Percentiles rank a stretch among this genome's conserved stretches.
Conservation (phyloP, 2,113 vertebrate species). For the Peromyscus leucopus region DNA sequence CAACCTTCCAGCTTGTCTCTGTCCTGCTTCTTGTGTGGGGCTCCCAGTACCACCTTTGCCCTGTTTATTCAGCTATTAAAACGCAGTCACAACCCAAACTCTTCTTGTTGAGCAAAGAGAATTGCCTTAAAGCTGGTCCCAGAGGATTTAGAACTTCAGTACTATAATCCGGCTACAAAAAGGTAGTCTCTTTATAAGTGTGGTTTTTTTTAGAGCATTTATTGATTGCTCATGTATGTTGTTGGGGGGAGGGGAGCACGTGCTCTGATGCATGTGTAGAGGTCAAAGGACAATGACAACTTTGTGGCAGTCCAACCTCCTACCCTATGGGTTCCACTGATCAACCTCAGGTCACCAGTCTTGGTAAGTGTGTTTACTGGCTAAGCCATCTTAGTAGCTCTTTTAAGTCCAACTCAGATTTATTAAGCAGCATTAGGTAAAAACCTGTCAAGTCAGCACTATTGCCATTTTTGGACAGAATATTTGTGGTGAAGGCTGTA, state of each 20-base stretch:
- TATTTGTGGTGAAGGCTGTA: background rate
- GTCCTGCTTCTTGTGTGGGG: background rate
- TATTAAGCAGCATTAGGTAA: background rate
- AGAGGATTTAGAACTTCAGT: background rate
- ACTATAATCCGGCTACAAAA: background rate
- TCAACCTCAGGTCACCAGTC: background rate
- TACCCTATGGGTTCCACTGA: background rate
- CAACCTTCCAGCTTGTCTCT: background rate
- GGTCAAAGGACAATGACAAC: background rate
- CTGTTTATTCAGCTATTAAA: background rate
- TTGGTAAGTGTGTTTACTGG: background rate
- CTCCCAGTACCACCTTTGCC: background rate
- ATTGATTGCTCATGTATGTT: background rate
- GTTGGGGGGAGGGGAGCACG: too few relatives aligned
- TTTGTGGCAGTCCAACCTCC: background rate
- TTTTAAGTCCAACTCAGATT: background rate
- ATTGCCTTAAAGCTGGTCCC: background rate
- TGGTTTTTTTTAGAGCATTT: background rate
- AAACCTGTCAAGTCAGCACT: background rate
- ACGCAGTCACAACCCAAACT: background rate
- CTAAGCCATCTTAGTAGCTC: background rate
- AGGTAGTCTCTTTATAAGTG: background rate
- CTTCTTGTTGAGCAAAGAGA: slow-evolving; percentile 4
- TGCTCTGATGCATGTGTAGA: background rate
- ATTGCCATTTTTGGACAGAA: background rate